These are phyloP conservation scores for Cacatua alba DNA, from an alignment of 2,113 vertebrate species.

Conservation along the genomic window DNA sequence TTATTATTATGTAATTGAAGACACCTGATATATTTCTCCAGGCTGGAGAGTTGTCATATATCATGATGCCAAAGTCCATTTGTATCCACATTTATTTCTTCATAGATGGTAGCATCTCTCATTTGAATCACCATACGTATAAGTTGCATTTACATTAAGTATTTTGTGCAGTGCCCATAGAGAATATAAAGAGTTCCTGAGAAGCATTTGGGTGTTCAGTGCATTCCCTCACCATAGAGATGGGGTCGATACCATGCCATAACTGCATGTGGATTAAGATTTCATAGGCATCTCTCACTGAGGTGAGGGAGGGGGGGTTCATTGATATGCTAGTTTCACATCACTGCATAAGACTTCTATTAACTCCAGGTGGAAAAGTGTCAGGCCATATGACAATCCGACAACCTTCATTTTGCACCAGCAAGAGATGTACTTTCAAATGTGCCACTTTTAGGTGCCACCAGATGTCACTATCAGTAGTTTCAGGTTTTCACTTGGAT, in stretches of 20 bases:
- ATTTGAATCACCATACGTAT: neutral
- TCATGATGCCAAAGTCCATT: constrained; percentile 23
- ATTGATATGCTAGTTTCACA: neutral
- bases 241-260: neutral
- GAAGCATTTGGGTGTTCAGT: neutral
- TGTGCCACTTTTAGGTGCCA: constrained; percentile 29
- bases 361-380: neutral
- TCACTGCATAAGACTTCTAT: neutral
- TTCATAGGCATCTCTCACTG: neutral
- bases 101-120: neutral
- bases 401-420: neutral
- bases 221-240: neutral
- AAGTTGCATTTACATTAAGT: neutral
- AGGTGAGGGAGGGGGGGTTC: neutral
- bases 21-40: constrained; percentile 23
- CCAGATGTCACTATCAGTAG: constrained; percentile 42
- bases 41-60: neutral
- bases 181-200: neutral
- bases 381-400: neutral
- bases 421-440: neutral
- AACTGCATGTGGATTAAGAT: neutral
- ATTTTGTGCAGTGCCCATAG: neutral
- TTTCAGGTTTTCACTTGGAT: neutral
- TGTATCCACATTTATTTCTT: constrained; percentile 33
- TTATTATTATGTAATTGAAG: constrained; percentile 52